Base-by-base conservation (phyloP, 2,113 vertebrate genomes). In the Chaetodon trifascialis region DNA sequence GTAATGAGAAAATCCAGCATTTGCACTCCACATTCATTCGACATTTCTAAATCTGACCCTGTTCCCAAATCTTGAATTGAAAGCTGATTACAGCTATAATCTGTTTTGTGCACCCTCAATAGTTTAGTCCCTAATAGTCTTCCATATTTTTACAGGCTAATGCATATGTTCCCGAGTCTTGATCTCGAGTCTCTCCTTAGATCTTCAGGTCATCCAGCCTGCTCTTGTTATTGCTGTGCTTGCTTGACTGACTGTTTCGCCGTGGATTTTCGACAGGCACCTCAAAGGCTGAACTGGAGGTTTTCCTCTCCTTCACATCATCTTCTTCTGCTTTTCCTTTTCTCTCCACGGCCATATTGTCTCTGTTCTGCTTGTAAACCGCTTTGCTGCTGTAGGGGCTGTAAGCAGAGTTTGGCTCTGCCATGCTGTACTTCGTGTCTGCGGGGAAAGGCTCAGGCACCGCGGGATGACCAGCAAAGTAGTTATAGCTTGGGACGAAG, bases 321-420 rank as follows among this genome's bases (percentile, higher is more conserved):
- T 79, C 86, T 54, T 64, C 83, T 12, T 95, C 92, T 0, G 82
- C 68, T 90, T 92, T 93, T 4, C 92, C 91, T 73, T 92, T 93
- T 68, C 89, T 93, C 86, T 96, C 95, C 46, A 94, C 93, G 0
- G 95, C 95, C 89, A 95, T 88, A 62, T 96, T 96, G 76, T 95
- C 95, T 55, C 93, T 91, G 90, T 96, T 96, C 88, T 97, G 96
- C 85, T 95, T 96, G 87, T 95, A 90, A 46, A 93, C 95, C 3
- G 73, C 94, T 52, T 95, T 95, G 88, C 94, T 94, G 87, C 82
- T 92, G 75, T 95, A 94, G 11, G 89, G 90, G 40, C 90, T 95
- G 85, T 89, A 95, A 2, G 92, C 70, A 1, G 91, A 86, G 59
- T 87, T 93, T 0, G 92, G 88, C 74, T 95, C 94, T 0, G 93